Percentiles rank a stretch among this genome's conserved stretches.
Conservation (phyloP, 2,888 invertebrate species). For the Protophormia terraenovae region DNA sequence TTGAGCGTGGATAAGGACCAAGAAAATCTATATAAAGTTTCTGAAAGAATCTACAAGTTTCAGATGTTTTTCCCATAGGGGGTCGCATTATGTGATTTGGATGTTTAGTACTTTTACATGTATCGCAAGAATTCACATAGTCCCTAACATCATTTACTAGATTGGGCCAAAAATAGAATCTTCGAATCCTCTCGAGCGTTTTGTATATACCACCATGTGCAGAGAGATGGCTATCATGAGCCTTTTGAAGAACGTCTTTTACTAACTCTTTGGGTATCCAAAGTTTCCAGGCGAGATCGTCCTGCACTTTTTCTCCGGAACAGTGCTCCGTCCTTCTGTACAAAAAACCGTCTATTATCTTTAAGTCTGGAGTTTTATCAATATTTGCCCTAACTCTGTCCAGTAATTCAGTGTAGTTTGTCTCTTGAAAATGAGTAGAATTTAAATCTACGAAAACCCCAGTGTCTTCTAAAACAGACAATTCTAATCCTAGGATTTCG, state of each 20-base stretch:
- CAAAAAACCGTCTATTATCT: conserved; percentile 27
- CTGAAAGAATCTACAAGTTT: conserved; percentile 34
- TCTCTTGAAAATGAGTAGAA: conserved; percentile 16
- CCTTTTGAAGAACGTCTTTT: background rate
- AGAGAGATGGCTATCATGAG: conserved; percentile 12
- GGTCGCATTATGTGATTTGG: conserved; percentile 36
- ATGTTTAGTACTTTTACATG: conserved; percentile 50
- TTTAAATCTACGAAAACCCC: conserved; percentile 29
- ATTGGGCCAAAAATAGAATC: conserved; percentile 49
- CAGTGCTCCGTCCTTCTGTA: conserved; percentile 35
- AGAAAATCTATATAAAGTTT: conserved; percentile 51
- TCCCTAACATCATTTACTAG: conserved; percentile 34
- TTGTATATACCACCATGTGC: conserved; percentile 49
- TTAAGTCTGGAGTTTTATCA: conserved; percentile 34
- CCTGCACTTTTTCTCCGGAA: conserved; percentile 15
- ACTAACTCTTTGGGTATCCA: conserved; percentile 45
- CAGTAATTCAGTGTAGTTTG: background rate
- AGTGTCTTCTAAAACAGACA: background rate
- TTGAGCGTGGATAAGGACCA: conserved; percentile 52
- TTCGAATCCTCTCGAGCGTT: conserved; percentile 23
- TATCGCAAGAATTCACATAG: conserved; percentile 23
- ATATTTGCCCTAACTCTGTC: background rate
- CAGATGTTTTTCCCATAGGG: conserved; percentile 13
- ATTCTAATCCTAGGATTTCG: background rate
- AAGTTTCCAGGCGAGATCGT: conserved; percentile 48